These are phyloP conservation scores for Pipistrellus nathusii DNA, from an alignment of 2,797 vertebrate species.

Conservation along the genomic window DNA sequence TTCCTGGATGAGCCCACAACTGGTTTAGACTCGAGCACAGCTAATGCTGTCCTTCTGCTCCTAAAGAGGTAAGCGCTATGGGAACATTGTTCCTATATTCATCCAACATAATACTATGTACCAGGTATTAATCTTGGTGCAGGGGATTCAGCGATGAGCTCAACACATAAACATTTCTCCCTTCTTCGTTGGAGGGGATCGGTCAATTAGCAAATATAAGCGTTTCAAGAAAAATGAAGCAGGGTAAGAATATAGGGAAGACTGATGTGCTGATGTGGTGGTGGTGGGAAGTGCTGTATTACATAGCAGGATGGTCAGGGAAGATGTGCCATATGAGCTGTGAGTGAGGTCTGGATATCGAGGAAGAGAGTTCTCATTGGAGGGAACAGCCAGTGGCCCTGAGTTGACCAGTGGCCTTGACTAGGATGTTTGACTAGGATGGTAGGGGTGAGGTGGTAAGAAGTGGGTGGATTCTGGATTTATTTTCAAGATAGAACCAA, in stretches of 20 bases:
- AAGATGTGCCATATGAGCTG: not conserved
- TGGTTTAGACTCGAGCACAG: conserved; percentile 95
- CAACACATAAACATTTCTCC: not conserved
- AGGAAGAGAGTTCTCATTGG: not conserved
- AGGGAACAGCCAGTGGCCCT: not conserved
- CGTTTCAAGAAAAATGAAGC: not conserved
- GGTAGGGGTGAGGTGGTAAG: not conserved
- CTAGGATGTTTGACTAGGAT: not conserved
- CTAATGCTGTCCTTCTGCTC: conserved; percentile 94
- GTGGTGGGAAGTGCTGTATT: rapidly evolving
- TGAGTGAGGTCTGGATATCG: not conserved
- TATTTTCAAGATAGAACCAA: not conserved
- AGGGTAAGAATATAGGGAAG: not conserved
- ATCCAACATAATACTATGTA: not conserved
- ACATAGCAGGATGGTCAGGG: not conserved
- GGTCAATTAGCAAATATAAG: not conserved
- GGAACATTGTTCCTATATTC: not conserved
- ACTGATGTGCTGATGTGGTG: not conserved
- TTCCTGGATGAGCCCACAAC: conserved; percentile 98
- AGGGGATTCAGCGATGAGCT: not conserved
- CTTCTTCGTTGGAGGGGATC: not conserved
- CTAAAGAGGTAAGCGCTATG: conserved; percentile 91
- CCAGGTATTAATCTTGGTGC: not conserved
- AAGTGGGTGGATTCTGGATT: not conserved
- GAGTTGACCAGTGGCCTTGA: not conserved